phyloP scores from a whole-genome alignment of 2,113 vertebrate species.

The Camelus dromedarius region DNA sequence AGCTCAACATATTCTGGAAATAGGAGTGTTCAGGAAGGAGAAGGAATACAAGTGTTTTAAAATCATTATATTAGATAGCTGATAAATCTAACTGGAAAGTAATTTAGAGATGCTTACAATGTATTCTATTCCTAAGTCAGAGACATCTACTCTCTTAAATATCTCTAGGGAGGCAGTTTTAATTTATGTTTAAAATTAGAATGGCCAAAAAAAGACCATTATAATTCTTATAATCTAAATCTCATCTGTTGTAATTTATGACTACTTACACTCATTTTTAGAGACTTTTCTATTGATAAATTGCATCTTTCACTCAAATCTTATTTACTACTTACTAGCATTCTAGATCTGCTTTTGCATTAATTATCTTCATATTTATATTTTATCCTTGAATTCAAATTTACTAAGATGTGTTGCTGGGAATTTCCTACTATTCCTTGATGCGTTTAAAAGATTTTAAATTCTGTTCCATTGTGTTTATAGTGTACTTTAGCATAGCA shows the following conservation, averaged over 20 bases:
- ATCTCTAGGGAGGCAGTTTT: not conserved
- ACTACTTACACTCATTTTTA: not conserved
- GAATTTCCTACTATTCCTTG: not conserved
- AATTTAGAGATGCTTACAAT: not conserved
- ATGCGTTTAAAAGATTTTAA: not conserved
- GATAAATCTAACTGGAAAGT: conserved; percentile 27
- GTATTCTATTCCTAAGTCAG: not conserved
- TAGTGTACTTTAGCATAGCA: not conserved
- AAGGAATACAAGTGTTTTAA: not conserved
- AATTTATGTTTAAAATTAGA: conserved; percentile 42
- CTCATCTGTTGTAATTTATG: not conserved
- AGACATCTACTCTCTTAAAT: not conserved
- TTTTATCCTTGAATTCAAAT: conserved; percentile 46
- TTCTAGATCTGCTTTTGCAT: not conserved
- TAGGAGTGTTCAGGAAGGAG: not conserved
- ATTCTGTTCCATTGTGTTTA: not conserved
- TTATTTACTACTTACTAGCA: not conserved
- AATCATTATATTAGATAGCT: not conserved
- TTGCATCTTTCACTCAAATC: not conserved
- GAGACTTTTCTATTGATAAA: not conserved
- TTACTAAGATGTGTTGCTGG: not conserved
- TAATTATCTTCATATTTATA: conserved; percentile 12
- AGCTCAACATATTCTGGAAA: not conserved
- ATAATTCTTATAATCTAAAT: not conserved
- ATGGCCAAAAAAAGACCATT: not conserved